Evolutionary conservation across 2,888 invertebrate species (phyloP).

Genomic region (Coleophora deauratella): DNA sequence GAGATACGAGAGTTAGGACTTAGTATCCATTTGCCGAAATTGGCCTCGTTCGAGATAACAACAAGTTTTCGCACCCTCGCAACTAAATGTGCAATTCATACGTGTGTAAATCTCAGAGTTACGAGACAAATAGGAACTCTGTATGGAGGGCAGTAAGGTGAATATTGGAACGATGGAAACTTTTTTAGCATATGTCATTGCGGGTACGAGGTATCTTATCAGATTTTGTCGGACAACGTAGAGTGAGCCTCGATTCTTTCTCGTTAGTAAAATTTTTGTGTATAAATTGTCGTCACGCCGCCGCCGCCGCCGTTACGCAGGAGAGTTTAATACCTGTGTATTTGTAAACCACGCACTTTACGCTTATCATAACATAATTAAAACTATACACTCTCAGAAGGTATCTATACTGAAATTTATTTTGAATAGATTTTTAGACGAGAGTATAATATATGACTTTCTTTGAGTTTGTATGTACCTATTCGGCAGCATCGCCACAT

Average conservation of each 20-base stretch:
- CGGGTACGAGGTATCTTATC: constrained; percentile 51
- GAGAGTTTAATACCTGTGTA: no score
- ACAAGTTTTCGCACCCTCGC: constrained; percentile 73
- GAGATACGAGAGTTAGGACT: constrained; percentile 71
- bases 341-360: no score
- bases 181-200: constrained; percentile 57
- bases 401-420: no score
- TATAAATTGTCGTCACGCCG: background rate
- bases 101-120: constrained; percentile 48
- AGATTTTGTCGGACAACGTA: constrained; percentile 54
- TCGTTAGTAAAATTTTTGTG: constrained; percentile 33
- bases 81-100: constrained; percentile 71
- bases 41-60: constrained; percentile 72
- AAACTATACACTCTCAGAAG: no score
- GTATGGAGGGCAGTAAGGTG: constrained; percentile 12
- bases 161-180: constrained; percentile 12
- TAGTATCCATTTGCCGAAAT: constrained; percentile 75
- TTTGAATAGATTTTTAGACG: no score
- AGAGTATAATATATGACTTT: no score
- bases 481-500: no score
- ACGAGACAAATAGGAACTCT: constrained; percentile 22
- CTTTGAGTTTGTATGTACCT: no score
- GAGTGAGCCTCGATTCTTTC: constrained; percentile 40
- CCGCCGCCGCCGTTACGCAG: no score
- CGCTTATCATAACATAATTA: no score